Conservation (phyloP, 2,113 vertebrate genomes). For the Alexandromys fortis region DNA sequence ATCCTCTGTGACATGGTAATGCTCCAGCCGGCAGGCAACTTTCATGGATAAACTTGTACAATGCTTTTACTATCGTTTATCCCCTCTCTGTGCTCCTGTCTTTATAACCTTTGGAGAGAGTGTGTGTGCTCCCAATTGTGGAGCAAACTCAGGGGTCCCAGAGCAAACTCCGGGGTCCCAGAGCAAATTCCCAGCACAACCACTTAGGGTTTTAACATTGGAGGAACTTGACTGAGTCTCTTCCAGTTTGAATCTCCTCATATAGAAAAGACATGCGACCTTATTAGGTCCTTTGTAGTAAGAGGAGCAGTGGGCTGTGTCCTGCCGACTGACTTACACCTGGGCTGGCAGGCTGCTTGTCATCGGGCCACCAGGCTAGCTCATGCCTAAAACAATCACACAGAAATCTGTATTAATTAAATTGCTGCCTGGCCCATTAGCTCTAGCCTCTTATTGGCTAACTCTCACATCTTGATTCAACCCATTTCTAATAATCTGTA, state of each 20-base stretch:
- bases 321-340: too few species aligned
- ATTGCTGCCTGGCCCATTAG: too few species aligned
- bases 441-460: too few species aligned
- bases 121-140: not conserved
- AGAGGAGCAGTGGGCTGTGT: too few species aligned
- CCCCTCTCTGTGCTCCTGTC: not conserved
- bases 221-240: not conserved
- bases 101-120: not conserved
- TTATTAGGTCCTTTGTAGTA: not conserved
- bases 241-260: not conserved
- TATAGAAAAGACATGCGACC: not conserved
- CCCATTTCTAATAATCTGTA: too few species aligned
- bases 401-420: too few species aligned
- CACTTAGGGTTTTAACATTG: not conserved
- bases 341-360: too few species aligned
- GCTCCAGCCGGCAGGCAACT: not conserved
- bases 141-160: not conserved
- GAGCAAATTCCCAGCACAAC: not conserved
- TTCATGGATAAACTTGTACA: not conserved
- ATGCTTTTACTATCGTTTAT: not conserved
- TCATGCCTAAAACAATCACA: too few species aligned
- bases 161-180: not conserved
- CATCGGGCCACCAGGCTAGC: too few species aligned
- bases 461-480: too few species aligned
- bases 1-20: not conserved